phyloP scores from a whole-genome alignment of 2,113 vertebrate genomes.

The Odontophorus gujanensis region DNA sequence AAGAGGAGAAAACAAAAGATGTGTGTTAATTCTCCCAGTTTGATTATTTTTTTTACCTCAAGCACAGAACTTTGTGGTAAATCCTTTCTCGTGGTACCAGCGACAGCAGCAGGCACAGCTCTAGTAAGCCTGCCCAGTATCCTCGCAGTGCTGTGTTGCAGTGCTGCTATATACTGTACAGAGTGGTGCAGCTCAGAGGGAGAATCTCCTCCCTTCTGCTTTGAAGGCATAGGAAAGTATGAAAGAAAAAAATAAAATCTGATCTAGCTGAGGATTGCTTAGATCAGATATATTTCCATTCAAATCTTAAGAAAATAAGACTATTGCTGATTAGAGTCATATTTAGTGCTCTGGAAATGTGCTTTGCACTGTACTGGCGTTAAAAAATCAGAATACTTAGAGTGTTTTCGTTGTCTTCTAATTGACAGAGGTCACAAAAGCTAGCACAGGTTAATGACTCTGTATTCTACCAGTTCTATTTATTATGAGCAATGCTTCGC shows the following conservation, averaged over 20 bases:
- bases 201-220: conserved; percentile 36
- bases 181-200: neutral
- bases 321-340: neutral
- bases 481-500: neutral
- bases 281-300: conserved; percentile 18
- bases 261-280: neutral
- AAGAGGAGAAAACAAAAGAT: neutral
- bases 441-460: conserved; percentile 13
- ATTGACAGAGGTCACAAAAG: neutral
- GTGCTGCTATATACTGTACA: too few species aligned
- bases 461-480: neutral
- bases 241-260: neutral
- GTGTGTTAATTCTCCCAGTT: neutral
- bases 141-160: neutral
- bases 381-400: neutral
- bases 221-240: neutral
- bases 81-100: neutral
- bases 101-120: neutral
- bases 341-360: conserved; percentile 18
- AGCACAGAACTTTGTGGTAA: neutral
- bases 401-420: neutral
- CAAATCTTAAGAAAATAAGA: conserved; percentile 30
- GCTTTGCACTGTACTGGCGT: neutral
- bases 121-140: neutral
- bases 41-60: neutral